Base-by-base conservation (phyloP, 2,888 invertebrate genomes). In the Barypeithes pellucidus region DNA sequence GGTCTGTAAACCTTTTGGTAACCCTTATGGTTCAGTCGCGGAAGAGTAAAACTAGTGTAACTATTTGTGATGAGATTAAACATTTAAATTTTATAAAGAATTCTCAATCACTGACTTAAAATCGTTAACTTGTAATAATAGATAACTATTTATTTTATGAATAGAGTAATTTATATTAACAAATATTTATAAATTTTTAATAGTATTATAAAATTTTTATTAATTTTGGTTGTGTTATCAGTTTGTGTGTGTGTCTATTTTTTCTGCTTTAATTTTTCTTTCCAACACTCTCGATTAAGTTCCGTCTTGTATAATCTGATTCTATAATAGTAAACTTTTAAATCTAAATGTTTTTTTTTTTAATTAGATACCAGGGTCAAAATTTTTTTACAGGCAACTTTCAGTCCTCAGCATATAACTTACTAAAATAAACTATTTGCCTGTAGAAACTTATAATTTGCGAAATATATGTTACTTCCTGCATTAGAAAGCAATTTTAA, bases 121-220 rank as follows among this genome's bases (percentile, higher is more conserved):
- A 72, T 75, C 73, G 73, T 77, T 73, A 75, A 70, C 63, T 43
- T 77, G 76, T 78, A 80, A 77, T 77, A 75, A 78, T 78, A 79
- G 79, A 76, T 73, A 78, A 79, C 78, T 80, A 81, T 81, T 81
- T 81, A 81, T 80, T 81, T 81, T 81, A 80, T 78, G 80, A 80
- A 79, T 80, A 80, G 79, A 80, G 79, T 80, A 80, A 78, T 80
- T 79, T 73, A 81, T 80, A 79, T 80, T 79, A 76, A 77, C 77
- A 77, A 76, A 75, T 73, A 76, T 75, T 75, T 77, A 74, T 77
- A 68, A 60, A 76, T 75, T 76, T 69, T 68, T 62, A 65, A 61
- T 67, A 70, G 73, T 70, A 66, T 73, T 73, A 70, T 73, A 73
- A 45, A 45, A 24, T 36, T 63, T 67, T 67, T 60, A 67, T 65